A percentile compares a stretch with the other conserved stretches of the same genome.
Conservation (phyloP, 2,888 invertebrate species). For the Volucella zonaria region DNA sequence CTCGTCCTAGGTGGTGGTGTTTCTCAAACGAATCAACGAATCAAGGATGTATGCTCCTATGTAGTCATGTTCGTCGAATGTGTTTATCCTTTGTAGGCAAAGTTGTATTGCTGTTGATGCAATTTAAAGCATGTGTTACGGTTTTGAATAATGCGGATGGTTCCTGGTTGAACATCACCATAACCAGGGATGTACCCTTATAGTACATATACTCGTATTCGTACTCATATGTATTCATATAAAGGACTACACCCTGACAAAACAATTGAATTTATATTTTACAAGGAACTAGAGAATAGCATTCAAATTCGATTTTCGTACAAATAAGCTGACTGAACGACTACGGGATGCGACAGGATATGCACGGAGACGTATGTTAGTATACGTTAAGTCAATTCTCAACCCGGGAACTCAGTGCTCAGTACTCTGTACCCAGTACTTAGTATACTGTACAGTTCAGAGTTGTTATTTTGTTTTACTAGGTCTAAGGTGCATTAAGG, state of each 20-base stretch:
- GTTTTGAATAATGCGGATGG: constrained; percentile 51
- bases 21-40: neutral
- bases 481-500: constrained; percentile 32
- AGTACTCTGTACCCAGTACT: neutral
- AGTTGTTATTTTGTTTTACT: constrained; percentile 4
- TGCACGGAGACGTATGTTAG: neutral
- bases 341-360: neutral
- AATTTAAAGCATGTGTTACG: constrained; percentile 48
- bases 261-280: constrained; percentile 35
- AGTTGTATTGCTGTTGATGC: constrained; percentile 8
- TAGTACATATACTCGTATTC: neutral
- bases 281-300: constrained; percentile 14
- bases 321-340: constrained; percentile 11
- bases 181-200: neutral
- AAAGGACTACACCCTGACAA: neutral
- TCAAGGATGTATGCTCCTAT: no score
- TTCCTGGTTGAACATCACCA: constrained; percentile 26
- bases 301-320: constrained; percentile 57
- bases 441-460: neutral
- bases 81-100: constrained; percentile 17
- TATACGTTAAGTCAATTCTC: constrained; percentile 1
- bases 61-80: neutral
- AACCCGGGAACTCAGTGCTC: neutral
- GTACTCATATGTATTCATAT: neutral
- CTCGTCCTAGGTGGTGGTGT: no score